These are phyloP conservation scores for Cotesia typhae DNA, from an alignment of 1,140 invertebrate genomes.

Conservation along the genomic window DNA sequence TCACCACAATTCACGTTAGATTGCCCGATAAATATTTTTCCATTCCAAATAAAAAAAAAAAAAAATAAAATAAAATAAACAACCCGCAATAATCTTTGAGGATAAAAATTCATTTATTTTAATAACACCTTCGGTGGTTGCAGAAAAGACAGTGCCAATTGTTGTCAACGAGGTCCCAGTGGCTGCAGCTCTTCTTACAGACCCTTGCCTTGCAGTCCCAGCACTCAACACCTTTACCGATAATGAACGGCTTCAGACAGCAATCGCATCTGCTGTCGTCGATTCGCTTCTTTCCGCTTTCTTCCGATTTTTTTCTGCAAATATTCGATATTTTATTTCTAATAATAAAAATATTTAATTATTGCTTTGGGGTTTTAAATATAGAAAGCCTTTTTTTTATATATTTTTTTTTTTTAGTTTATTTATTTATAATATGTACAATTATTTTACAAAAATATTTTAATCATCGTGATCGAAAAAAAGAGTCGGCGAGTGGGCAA, in stretches of 20 bases:
- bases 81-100: too few relatives aligned
- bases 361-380: not conserved
- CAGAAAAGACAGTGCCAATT: slow-evolving; percentile 58
- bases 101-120: not conserved
- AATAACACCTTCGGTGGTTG: slow-evolving; percentile 54
- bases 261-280: slow-evolving; percentile 58
- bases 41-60: not conserved
- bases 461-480: slow-evolving; percentile 70
- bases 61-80: not conserved
- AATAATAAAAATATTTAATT: not conserved
- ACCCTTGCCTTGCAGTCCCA: slow-evolving; percentile 52
- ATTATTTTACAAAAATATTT: slow-evolving; percentile 29
- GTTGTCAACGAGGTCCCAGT: slow-evolving; percentile 49
- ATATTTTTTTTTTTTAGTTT: too few relatives aligned
- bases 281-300: slow-evolving; percentile 36
- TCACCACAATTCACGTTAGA: too few relatives aligned
- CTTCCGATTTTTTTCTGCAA: slow-evolving; percentile 49
- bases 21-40: too few relatives aligned
- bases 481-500: slow-evolving; percentile 64
- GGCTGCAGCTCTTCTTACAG: slow-evolving; percentile 55
- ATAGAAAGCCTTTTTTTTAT: too few relatives aligned
- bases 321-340: not conserved
- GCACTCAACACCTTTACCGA: slow-evolving; percentile 51
- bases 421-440: slow-evolving; percentile 7
- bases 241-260: slow-evolving; percentile 56